A percentile compares a stretch with the other conserved stretches of the same genome.
These are phyloP conservation scores for Girardinichthys multiradiatus DNA, from an alignment of 2,113 vertebrate genomes.

Conservation along the genomic window DNA sequence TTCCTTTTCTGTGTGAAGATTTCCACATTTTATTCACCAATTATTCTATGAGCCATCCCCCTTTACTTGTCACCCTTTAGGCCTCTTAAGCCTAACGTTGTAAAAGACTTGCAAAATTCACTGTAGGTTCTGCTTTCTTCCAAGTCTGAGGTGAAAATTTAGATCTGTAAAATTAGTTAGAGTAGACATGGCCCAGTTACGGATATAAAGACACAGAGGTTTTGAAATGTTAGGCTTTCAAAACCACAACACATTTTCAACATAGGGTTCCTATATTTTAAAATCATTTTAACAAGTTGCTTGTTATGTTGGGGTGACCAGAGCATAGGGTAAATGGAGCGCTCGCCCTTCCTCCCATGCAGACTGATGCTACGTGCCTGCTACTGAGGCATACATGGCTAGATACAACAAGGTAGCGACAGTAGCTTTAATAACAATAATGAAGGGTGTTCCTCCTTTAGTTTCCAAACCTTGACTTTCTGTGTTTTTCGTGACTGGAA, in stretches of 20 bases:
- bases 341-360: too few species aligned
- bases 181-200: neutral
- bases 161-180: neutral
- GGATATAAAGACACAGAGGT: neutral
- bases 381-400: too few species aligned
- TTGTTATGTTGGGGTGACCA: neutral
- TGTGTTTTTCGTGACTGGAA: too few species aligned
- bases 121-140: neutral
- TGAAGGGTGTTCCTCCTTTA: too few species aligned
- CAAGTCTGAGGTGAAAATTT: neutral
- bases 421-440: too few species aligned
- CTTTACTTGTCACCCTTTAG: constrained; percentile 4
- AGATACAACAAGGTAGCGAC: too few species aligned
- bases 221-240: neutral
- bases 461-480: too few species aligned
- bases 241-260: neutral
- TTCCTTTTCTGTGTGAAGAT: constrained; percentile 22
- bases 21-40: constrained; percentile 32
- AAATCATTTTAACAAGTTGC: neutral
- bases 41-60: constrained; percentile 13
- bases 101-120: constrained; percentile 42
- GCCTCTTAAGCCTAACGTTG: constrained; percentile 25
- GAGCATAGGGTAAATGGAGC: neutral
- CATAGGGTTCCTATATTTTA: neutral
- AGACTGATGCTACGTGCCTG: too few species aligned